phyloP scores from a whole-genome alignment of 23 tunicate species.

The Halocynthia aurantium region DNA sequence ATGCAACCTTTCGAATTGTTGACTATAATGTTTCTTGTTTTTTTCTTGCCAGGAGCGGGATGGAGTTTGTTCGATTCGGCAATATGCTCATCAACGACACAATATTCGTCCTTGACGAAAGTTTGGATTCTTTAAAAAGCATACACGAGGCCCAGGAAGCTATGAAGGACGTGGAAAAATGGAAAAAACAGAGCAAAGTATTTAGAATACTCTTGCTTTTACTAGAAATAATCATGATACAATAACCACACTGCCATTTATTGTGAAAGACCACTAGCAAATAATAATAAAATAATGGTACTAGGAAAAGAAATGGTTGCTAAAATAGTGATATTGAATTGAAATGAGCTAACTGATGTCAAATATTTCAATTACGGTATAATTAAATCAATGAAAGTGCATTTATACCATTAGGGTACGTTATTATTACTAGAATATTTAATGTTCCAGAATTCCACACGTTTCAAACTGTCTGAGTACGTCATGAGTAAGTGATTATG shows the following conservation, averaged over 20 bases:
- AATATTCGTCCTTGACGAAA: constrained; percentile 86
- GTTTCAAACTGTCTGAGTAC: not conserved
- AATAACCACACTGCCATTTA: constrained; percentile 6
- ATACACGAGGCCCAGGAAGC: constrained; percentile 91
- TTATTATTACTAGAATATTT: no score
- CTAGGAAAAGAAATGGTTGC: not conserved
- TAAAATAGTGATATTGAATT: no score
- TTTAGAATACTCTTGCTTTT: not conserved
- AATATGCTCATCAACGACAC: constrained; percentile 97
- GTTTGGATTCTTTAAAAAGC: constrained; percentile 63
- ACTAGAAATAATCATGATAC: not conserved
- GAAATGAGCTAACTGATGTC: no score
- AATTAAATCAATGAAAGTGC: no score
- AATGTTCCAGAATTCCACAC: not conserved
- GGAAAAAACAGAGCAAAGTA: constrained; percentile 30
- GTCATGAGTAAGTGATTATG: not conserved
- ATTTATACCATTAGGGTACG: no score
- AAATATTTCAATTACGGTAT: no score
- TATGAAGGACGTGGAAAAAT: constrained; percentile 39
- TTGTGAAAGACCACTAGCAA: not conserved
- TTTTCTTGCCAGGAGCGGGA: constrained; percentile 20
- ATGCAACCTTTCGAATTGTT: not conserved
- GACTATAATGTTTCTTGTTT: not conserved
- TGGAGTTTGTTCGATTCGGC: constrained; percentile 82
- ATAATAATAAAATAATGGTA: not conserved